Evolutionary conservation across 2,888 invertebrate genomes (phyloP), one percentile per base, ranked within the genome.

Genomic region (Notodonta ziczac): DNA sequence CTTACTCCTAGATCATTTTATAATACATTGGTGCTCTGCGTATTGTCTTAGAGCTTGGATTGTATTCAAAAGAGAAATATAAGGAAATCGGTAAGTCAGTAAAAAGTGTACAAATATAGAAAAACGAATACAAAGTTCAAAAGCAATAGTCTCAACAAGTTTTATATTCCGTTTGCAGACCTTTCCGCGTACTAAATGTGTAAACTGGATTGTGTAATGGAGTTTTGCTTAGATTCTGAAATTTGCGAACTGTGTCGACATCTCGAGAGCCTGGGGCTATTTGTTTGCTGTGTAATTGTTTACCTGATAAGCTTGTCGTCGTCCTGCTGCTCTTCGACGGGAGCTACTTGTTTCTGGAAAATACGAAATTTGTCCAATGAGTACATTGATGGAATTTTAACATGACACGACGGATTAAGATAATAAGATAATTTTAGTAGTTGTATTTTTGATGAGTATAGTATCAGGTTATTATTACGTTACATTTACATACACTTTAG

Each of bases 271-370:
- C 5, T 7, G 16, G 32, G 55, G 42, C 14, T 56, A 12, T 42
- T 42, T 39, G 39, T n/a, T 50, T 50, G 13, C 6, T 48, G 14
- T 4, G 9, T 53, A 35, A 60, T 57, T 64, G 67, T 50, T 69
- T 82, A 88, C 89, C 88, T 87, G 63, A 77, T 63, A 56, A 72
- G 67, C 63, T 87, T 87, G 40, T 90, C 90, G 14, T 92, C 91
- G 5, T 92, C 91, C 62, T 87, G 90, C 0, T 80, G 77, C 65
- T 93, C 93, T 68, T 90, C 87, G 0, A 93, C 93, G 2, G 93
- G 93, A 5, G 91, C 88, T 0, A 86, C 88, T 80, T 85, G 89
- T 70, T 92, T 89, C 92, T 92, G 86, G 48, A 88, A 89, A 68
- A 57, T 44, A 63, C 60, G 66, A 56, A 58, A 63, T 13, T 24